phyloP scores from a whole-genome alignment of 2,888 invertebrate genomes.

The Ernsta delagoae region DNA sequence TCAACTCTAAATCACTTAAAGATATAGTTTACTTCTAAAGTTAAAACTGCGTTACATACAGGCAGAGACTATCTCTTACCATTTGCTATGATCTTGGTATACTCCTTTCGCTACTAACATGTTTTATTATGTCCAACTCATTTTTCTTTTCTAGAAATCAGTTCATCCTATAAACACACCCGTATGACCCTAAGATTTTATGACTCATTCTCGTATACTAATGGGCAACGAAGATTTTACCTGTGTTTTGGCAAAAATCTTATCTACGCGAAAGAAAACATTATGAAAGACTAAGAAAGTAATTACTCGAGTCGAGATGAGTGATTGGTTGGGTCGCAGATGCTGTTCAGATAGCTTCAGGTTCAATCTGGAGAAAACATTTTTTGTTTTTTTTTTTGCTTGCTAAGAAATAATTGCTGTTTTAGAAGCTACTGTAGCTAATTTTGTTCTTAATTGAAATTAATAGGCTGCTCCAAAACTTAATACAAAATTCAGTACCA shows the following conservation, averaged over 20 bases:
- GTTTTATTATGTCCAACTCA: neutral
- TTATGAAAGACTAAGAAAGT: slow-evolving; percentile 23
- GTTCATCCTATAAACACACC: slow-evolving; percentile 2
- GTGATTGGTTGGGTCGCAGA: slow-evolving; percentile 27
- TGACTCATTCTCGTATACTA: neutral
- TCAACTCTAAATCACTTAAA: no score
- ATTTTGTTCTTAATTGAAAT: no score
- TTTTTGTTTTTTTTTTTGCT: slow-evolving; percentile 1
- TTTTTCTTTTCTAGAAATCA: neutral
- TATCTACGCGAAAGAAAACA: slow-evolving; percentile 13
- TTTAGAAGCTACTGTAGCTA: neutral
- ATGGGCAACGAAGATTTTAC: slow-evolving; percentile 16
- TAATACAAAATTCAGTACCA: neutral
- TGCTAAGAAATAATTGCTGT: neutral
- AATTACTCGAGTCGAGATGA: slow-evolving; percentile 33
- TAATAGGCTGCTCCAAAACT: no score
- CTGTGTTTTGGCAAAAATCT: slow-evolving; percentile 28
- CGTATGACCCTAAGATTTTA: slow-evolving; percentile 9
- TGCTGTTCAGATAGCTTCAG: slow-evolving; percentile 15
- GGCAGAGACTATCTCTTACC: no score
- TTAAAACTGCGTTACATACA: no score
- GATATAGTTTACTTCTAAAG: no score
- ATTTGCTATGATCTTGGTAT: no score
- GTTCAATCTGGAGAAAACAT: slow-evolving; percentile 8
- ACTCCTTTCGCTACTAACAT: no score